Base-by-base conservation (phyloP, 2,888 invertebrate species). In the Platerodrilus igneus region DNA sequence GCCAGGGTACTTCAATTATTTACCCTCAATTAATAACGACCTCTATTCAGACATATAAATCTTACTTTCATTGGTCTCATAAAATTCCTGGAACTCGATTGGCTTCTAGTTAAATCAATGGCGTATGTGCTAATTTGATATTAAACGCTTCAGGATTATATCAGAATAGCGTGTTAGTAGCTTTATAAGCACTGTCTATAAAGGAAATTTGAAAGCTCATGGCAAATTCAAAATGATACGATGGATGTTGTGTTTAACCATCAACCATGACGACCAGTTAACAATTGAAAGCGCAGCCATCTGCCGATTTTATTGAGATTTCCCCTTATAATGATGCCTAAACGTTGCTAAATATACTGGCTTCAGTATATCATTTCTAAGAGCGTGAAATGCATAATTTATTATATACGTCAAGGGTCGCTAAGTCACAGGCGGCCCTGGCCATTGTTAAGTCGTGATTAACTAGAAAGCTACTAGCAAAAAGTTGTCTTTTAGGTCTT, bases 61-160 rank as follows among this genome's bases (percentile, higher is more conserved):
- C 30, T 31, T 10, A 25, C 33, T 45, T 43, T 43, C 48, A 50
- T 50, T 48, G 48, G 48, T 37, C 23, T 23, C 22, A 33, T 31
- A 27, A 37, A 36, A 39, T 38, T 48, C 41, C 22, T 33, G 38
- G 35, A 37, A 45, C 28, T n/a, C 41, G 34, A 46, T 56, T 56
- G 55, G 55, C 29, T 36, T 32, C 15, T 31, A 10, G 37, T 45
- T 42, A 47, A 56, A 56, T 58, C 59, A 63, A 63, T 63, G 62
- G 62, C 60, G 60, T 60, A 61, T 63, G 57, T 50, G 57, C 65
- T 66, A 66, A 66, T 66, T 66, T 65, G 66, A 66, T 64, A 64
- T 66, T 66, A 66, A 66, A 63, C 55, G 62, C 59, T 56, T 40
- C 42, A 48, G 52, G 53, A 51, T 53, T 50, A 53, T 55, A 50